phyloP scores from a whole-genome alignment of 2,888 invertebrate genomes.

The Spatulosminthurus flaviceps region DNA sequence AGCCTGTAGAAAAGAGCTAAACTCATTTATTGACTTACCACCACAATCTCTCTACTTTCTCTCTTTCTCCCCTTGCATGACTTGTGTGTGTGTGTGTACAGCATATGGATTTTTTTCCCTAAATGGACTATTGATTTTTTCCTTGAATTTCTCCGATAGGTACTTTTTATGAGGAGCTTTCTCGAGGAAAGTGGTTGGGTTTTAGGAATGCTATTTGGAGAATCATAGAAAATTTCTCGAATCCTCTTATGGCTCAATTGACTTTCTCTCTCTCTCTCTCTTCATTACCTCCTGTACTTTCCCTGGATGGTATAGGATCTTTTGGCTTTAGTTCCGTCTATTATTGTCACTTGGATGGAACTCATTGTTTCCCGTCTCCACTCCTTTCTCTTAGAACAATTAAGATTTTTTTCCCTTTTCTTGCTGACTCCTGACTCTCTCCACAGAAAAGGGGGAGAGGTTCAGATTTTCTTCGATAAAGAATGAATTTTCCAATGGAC shows the following conservation, averaged over 20 bases:
- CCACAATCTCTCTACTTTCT: too few relatives aligned
- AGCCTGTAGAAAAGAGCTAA: constrained; percentile 2
- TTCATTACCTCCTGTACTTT: neutral
- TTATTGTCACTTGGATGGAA: constrained; percentile 2
- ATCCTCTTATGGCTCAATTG: constrained; percentile 1
- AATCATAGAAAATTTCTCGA: neutral
- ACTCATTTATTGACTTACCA: constrained; percentile 19
- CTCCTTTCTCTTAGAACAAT: neutral
- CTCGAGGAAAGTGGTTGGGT: neutral
- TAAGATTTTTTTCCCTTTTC: neutral
- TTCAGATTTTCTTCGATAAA: too few relatives aligned
- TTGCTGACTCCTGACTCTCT: neutral
- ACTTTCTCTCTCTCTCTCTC: neutral
- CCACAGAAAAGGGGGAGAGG: neutral
- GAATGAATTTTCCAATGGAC: neutral
- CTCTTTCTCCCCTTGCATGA: too few relatives aligned
- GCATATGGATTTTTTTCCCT: too few relatives aligned
- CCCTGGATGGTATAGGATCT: neutral
- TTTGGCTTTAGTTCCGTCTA: neutral
- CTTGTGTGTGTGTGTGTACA: too few relatives aligned
- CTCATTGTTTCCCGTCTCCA: constrained; percentile 1
- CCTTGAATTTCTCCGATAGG: too few relatives aligned
- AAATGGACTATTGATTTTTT: too few relatives aligned
- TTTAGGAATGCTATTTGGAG: neutral
- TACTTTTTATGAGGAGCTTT: too few relatives aligned